phyloP scores from a whole-genome alignment of 2,888 invertebrate genomes.

The Ochropacha duplaris region DNA sequence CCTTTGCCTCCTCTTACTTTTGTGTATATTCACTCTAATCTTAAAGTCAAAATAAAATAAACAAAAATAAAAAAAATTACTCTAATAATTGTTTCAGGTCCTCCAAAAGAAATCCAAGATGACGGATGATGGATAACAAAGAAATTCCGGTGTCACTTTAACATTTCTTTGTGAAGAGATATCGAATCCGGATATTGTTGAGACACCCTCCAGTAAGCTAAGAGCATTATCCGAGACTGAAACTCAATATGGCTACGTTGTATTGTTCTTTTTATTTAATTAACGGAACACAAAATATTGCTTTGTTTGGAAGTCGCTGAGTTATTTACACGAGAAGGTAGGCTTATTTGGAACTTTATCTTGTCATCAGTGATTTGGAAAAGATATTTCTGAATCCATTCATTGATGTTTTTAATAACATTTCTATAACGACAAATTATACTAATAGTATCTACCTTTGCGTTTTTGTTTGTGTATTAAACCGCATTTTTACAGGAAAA shows the following conservation, averaged over 20 bases:
- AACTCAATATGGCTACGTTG: slow-evolving; percentile 3
- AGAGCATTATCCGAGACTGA: slow-evolving; percentile 9
- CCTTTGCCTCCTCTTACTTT: too few species aligned
- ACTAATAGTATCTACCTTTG: too few species aligned
- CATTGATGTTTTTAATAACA: too few species aligned
- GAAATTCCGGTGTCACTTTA: slow-evolving; percentile 22
- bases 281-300: background rate
- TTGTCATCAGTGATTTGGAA: too few species aligned
- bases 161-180: slow-evolving; percentile 13
- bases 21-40: too few species aligned
- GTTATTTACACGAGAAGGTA: background rate
- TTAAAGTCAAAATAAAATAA: background rate
- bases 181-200: slow-evolving; percentile 23
- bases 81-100: background rate
- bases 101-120: slow-evolving; percentile 14
- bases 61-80: background rate
- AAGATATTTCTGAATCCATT: too few species aligned
- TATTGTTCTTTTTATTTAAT: slow-evolving; percentile 4
- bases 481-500: too few species aligned
- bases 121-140: slow-evolving; percentile 28
- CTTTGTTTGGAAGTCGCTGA: background rate
- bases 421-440: too few species aligned
- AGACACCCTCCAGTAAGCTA: slow-evolving; percentile 10
- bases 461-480: too few species aligned
- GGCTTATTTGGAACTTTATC: too few species aligned